A percentile compares a stretch with the other conserved stretches of the same genome.
These are phyloP conservation scores for Acrocyrtus sp. DNA, from an alignment of 2,888 invertebrate genomes.

Conservation along the genomic window DNA sequence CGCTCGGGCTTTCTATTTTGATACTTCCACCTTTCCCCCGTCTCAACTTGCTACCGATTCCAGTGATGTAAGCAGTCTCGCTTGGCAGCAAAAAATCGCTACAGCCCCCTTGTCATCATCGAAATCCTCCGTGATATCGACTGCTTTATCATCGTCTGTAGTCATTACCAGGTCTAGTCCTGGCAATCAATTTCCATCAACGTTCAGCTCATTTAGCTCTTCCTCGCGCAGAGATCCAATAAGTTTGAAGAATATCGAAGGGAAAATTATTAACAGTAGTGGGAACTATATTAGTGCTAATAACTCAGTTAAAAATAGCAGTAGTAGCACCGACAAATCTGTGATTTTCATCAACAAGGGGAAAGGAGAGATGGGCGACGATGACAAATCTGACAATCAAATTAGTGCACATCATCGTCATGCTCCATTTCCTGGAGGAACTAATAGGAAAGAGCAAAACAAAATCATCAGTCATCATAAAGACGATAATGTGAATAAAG, in stretches of 20 bases:
- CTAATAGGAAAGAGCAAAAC: conserved; percentile 1
- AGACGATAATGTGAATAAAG: background rate
- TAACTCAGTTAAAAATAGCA: conserved; percentile 8
- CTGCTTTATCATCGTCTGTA: background rate
- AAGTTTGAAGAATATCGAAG: conserved; percentile 13
- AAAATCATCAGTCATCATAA: conserved; percentile 16
- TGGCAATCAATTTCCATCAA: conserved; percentile 46
- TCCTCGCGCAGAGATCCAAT: conserved; percentile 1
- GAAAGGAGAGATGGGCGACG: conserved; percentile 20
- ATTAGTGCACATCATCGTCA: conserved; percentile 38
- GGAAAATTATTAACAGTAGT: background rate
- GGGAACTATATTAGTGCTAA: conserved; percentile 14
- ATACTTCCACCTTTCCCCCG: too few species aligned
- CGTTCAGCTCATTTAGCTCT: conserved; percentile 39
- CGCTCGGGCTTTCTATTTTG: too few species aligned
- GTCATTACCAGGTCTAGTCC: conserved; percentile 16
- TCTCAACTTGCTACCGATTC: too few species aligned
- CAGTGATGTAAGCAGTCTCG: background rate
- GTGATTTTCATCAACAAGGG: conserved; percentile 18
- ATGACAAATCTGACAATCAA: conserved; percentile 48
- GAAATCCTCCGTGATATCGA: conserved; percentile 12
- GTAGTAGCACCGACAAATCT: conserved; percentile 1
- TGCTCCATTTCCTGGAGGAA: conserved; percentile 21
- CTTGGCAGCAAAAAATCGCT: conserved; percentile 4
- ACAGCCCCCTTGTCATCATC: conserved; percentile 11